These are phyloP conservation scores for Oryzias sinensis DNA, from an alignment of 2,797 vertebrate genomes.

Conservation along the genomic window DNA sequence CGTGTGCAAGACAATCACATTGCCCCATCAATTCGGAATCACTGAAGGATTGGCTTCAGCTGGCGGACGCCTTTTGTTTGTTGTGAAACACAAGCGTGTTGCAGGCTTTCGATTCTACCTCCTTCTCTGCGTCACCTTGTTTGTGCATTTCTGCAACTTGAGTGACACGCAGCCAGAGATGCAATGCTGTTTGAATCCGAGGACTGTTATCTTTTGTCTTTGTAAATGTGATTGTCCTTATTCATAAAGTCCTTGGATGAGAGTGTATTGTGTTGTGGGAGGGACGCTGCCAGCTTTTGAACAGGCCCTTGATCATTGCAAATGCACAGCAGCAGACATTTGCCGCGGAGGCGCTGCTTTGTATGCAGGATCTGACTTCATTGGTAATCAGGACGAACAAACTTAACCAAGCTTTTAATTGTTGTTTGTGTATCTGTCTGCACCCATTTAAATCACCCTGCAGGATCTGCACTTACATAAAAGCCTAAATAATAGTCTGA, in stretches of 20 bases:
- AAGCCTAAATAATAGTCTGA: slow-evolving; percentile 45
- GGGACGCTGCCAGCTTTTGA: slow-evolving; percentile 40
- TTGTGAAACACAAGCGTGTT: not conserved
- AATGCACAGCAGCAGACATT: slow-evolving; percentile 56
- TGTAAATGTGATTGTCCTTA: slow-evolving; percentile 44
- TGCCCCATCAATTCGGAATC: slow-evolving; percentile 19
- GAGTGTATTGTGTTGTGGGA: slow-evolving; percentile 41
- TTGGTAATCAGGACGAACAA: slow-evolving; percentile 76
- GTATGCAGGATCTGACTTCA: slow-evolving; percentile 57
- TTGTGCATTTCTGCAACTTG: slow-evolving; percentile 48
- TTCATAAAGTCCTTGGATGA: slow-evolving; percentile 50
- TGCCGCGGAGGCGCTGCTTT: slow-evolving; percentile 52
- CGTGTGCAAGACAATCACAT: slow-evolving; percentile 35
- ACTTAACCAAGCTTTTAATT: slow-evolving; percentile 82
- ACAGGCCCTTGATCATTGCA: slow-evolving; percentile 60
- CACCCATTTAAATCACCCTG: slow-evolving; percentile 63
- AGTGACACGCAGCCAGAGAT: slow-evolving; percentile 26
- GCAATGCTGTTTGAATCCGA: slow-evolving; percentile 30
- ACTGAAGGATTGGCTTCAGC: slow-evolving; percentile 42
- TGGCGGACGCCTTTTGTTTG: slow-evolving; percentile 15
- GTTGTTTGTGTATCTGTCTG: slow-evolving; percentile 77
- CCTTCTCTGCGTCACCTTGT: slow-evolving; percentile 42
- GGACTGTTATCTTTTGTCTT: slow-evolving; percentile 55
- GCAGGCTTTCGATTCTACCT: too few species aligned
- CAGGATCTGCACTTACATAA: slow-evolving; percentile 48